Evolutionary conservation across 2,888 invertebrate species (phyloP).

Genomic region (Polia nebulosa): DNA sequence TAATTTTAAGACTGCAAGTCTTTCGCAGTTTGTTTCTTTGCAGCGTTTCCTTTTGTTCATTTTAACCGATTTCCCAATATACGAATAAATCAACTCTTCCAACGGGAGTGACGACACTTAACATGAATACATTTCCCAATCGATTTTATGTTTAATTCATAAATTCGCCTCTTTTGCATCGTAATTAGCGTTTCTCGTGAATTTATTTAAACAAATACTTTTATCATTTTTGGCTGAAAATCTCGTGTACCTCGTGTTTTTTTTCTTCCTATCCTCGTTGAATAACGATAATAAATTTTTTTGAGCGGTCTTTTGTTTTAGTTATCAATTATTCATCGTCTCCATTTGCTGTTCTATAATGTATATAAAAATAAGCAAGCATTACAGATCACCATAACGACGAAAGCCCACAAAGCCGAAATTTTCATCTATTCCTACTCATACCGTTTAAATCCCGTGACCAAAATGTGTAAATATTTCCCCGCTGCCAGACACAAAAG

Average conservation of each 20-base stretch:
- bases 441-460: conserved; percentile 10
- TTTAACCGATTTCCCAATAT: conserved; percentile 67
- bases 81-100: conserved; percentile 71
- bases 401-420: neutral
- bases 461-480: conserved; percentile 49
- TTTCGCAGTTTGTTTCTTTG: conserved; percentile 21
- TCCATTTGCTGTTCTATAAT: neutral
- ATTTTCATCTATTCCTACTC: conserved; percentile 28
- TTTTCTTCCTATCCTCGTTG: neutral
- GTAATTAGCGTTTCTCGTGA: conserved; percentile 47
- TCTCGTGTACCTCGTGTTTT: neutral
- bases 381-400: neutral
- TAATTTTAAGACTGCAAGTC: conserved; percentile 26
- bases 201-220: conserved; percentile 36
- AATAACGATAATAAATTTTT: conserved; percentile 13
- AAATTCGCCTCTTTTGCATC: conserved; percentile 49
- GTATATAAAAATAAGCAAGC: neutral
- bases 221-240: conserved; percentile 8
- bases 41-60: conserved; percentile 36
- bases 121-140: conserved; percentile 73
- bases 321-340: neutral
- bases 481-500: conserved; percentile 31
- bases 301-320: neutral
- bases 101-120: conserved; percentile 62
- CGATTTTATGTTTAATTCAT: conserved; percentile 76